These are phyloP conservation scores for Andrena dorsata DNA, from an alignment of 2,888 invertebrate species.

Conservation along the genomic window DNA sequence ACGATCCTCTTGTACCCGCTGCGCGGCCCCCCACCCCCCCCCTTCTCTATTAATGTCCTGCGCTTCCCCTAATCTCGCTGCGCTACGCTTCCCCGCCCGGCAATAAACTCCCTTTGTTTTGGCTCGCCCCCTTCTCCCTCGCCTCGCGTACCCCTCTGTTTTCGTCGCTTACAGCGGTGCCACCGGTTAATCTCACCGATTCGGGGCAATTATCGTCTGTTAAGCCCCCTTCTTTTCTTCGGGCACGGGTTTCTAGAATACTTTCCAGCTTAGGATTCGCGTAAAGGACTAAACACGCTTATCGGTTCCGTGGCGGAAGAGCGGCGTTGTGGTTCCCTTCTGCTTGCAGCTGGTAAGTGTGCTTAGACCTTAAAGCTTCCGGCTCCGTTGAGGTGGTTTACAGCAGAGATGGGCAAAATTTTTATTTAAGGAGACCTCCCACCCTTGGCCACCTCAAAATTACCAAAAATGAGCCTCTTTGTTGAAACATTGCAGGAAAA, in stretches of 20 bases:
- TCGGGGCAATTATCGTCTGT: slow-evolving; percentile 43
- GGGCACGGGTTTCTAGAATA: neutral
- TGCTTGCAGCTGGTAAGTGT: too few relatives aligned
- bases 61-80: slow-evolving; percentile 39
- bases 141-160: slow-evolving; percentile 5
- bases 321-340: too few relatives aligned
- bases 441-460: too few relatives aligned
- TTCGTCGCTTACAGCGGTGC: slow-evolving; percentile 30
- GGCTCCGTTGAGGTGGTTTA: too few relatives aligned
- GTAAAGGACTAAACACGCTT: too few relatives aligned
- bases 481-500: too few relatives aligned
- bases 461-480: too few relatives aligned
- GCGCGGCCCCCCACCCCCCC: slow-evolving; percentile 22
- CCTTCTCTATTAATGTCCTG: slow-evolving; percentile 47
- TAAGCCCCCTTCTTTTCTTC: neutral
- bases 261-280: neutral
- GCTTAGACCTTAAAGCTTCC: too few relatives aligned
- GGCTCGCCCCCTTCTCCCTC: slow-evolving; percentile 57
- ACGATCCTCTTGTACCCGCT: slow-evolving; percentile 54
- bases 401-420: too few relatives aligned
- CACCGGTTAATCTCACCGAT: slow-evolving; percentile 18
- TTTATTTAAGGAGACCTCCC: too few relatives aligned
- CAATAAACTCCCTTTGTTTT: slow-evolving; percentile 81
- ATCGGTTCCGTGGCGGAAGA: too few relatives aligned
- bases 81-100: slow-evolving; percentile 55